Base-by-base conservation (phyloP, 2,888 invertebrate genomes). In the Diplolepis rosae region DNA sequence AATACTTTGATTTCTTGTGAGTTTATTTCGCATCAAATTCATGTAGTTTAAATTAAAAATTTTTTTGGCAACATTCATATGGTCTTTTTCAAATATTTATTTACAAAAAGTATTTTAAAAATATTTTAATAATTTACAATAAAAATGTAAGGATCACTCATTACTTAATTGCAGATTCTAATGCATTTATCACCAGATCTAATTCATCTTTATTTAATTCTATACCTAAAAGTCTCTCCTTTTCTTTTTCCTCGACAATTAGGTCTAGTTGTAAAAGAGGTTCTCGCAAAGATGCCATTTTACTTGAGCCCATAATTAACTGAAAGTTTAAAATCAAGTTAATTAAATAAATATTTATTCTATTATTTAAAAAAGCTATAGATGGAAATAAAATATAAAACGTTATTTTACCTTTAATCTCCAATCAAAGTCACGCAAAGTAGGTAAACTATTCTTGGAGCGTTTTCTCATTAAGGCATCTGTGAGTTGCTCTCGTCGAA, bases 251-350 rank as follows among this genome's bases (percentile, higher is more conserved):
- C 73, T 84, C 81, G 2, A 84, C 48, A 30, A 76, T 78, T 24
- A 91, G 82, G 80, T 91, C 90, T 52, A 91, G 68, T 74, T 91
- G 90, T 32, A 91, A 77, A 32, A 91, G 78, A 6, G 90, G 89
- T 83, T 91, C 90, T 73, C 89, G 87, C 15, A 90, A 73, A 0
- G 89, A 85, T 39, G 90, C 89, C 70, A 91, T 81, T 78, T 89
- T 89, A 69, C 91, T 91, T 51, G 90, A 90, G 22, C 91, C 91
- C 84, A 91, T 88, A 30, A 91, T 80, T 85, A 91, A 89, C 88
- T 89, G 70, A 22, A 79, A 80, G 39, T 66, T 9, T 9, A 52
- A 27, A 30, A 27, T 52, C 39, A 32, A 24, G 28, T 61, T 22
- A 15, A 42, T 45, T 24, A 39, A 65, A n/a, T n/a, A n/a, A n/a